A percentile compares a stretch with the other conserved stretches of the same genome.
Evolutionary conservation across 2,113 vertebrate species (phyloP).

Genomic region (Gobiocypris rarus): DNA sequence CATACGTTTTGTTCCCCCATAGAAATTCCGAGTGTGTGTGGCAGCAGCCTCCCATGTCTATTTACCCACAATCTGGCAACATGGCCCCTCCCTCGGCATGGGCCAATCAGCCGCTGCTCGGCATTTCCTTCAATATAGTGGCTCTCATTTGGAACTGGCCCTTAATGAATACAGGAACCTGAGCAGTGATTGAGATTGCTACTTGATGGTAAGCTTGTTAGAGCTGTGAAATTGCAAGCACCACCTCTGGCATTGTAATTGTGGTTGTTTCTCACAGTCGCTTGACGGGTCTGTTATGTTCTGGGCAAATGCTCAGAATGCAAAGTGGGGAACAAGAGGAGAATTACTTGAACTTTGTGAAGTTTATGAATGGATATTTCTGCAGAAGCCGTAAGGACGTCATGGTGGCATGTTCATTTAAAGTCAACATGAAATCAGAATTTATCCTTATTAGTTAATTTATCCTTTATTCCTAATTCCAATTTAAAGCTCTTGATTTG

Average conservation of each 20-base stretch:
- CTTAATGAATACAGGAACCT: slow-evolving; percentile 77
- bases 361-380: slow-evolving; percentile 14
- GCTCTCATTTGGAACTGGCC: slow-evolving; percentile 67
- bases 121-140: slow-evolving; percentile 66
- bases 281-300: slow-evolving; percentile 45
- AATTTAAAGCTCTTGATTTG: not conserved
- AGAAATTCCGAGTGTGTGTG: slow-evolving; percentile 52
- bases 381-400: not conserved
- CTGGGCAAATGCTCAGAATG: slow-evolving; percentile 3
- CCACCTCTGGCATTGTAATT: slow-evolving; percentile 66
- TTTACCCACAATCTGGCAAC: slow-evolving; percentile 65
- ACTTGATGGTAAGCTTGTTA: slow-evolving; percentile 75
- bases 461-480: not conserved
- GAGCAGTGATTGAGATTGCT: slow-evolving; percentile 77
- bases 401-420: not conserved
- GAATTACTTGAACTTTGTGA: not conserved
- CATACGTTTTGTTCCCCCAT: slow-evolving; percentile 71
- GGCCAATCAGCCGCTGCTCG: slow-evolving; percentile 56
- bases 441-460: too few relatives aligned
- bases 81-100: slow-evolving; percentile 33
- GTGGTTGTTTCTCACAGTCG: slow-evolving; percentile 27
- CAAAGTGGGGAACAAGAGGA: slow-evolving; percentile 20
- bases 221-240: slow-evolving; percentile 70
- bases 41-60: slow-evolving; percentile 62
- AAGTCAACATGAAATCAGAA: not conserved